These are phyloP conservation scores for Nysson spinosus DNA, from an alignment of 2,888 invertebrate species.

Conservation along the genomic window DNA sequence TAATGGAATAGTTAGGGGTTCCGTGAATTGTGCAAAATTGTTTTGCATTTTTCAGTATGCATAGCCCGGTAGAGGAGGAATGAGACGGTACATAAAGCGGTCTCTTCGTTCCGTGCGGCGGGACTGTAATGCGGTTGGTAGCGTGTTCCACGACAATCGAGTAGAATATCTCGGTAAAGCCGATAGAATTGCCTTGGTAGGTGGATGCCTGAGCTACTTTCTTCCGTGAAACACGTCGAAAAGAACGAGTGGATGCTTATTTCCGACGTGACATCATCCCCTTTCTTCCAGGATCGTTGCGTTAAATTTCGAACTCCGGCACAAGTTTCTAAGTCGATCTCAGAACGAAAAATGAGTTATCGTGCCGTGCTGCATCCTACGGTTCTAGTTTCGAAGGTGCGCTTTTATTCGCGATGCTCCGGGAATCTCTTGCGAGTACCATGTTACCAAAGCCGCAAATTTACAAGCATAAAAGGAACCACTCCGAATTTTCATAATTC, in stretches of 20 bases:
- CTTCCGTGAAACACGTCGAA: constrained; percentile 16
- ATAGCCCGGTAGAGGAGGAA: constrained; percentile 60
- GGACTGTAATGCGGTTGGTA: constrained; percentile 31
- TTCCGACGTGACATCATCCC: constrained; percentile 45
- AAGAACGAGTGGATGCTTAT: constrained; percentile 48
- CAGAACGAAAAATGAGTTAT: constrained; percentile 30
- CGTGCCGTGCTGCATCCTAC: too few species aligned
- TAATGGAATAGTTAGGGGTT: too few species aligned
- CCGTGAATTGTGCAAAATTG: constrained; percentile 53
- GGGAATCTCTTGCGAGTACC: too few species aligned
- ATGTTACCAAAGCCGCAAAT: too few species aligned
- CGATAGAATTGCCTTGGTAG: constrained; percentile 49
- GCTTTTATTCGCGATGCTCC: too few species aligned
- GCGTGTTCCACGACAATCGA: constrained; percentile 55
- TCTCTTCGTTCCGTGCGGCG: constrained; percentile 42
- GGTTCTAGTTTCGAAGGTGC: too few species aligned
- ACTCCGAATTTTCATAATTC: too few species aligned
- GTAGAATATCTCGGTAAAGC: constrained; percentile 49
- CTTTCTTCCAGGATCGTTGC: constrained; percentile 24
- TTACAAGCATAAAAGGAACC: too few species aligned
- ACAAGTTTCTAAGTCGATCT: constrained; percentile 33
- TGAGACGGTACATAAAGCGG: constrained; percentile 60
- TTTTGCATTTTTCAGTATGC: constrained; percentile 66
- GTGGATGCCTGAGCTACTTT: constrained; percentile 25
- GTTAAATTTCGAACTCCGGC: constrained; percentile 14